These are phyloP conservation scores for Idaea aversata DNA, from an alignment of 2,888 invertebrate genomes.

Conservation along the genomic window DNA sequence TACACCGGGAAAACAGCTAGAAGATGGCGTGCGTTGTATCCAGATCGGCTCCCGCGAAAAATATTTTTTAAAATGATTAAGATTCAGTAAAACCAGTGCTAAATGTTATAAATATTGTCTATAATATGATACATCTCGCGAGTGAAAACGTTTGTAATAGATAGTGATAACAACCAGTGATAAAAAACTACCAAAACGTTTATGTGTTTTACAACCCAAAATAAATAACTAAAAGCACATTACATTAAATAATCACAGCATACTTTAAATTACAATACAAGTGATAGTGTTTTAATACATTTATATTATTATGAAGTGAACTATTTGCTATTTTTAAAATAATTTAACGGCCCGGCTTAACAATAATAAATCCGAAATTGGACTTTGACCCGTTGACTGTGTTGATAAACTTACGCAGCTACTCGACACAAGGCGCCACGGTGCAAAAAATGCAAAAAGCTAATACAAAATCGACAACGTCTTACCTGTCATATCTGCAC, in stretches of 20 bases:
- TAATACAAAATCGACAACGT: too few species aligned
- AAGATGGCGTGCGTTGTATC: background rate
- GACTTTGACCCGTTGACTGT: background rate
- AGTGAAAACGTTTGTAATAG: background rate
- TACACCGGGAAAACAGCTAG: too few species aligned
- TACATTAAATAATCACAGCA: background rate
- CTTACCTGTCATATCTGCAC: background rate
- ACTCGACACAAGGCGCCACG: background rate
- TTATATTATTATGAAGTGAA: background rate
- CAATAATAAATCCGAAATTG: background rate
- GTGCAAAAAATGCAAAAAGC: background rate
- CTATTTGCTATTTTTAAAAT: too few species aligned
- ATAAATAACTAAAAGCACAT: background rate
- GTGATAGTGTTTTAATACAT: background rate
- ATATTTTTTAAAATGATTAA: background rate
- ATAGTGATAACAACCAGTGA: background rate
- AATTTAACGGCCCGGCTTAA: background rate
- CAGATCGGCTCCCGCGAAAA: background rate
- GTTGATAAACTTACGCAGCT: too few species aligned
- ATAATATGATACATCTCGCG: background rate
- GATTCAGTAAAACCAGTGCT: background rate
- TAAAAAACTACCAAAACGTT: background rate
- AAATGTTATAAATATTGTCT: background rate
- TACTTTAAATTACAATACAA: background rate
- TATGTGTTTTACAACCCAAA: background rate